phyloP scores from a whole-genome alignment of 2,888 invertebrate genomes.

The Lasioglossum leucozonium region DNA sequence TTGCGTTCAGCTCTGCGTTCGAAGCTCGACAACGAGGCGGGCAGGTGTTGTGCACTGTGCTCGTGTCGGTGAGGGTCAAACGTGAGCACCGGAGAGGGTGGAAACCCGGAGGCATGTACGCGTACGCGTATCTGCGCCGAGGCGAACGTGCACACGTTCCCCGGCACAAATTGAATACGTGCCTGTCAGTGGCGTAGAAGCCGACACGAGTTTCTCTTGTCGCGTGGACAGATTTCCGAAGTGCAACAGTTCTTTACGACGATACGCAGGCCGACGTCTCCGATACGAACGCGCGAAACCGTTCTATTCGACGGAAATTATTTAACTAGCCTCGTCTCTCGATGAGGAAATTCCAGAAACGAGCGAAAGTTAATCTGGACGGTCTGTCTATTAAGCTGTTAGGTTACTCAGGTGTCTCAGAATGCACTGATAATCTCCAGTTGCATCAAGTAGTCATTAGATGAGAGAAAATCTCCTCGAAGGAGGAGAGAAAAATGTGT shows the following conservation, averaged over 20 bases:
- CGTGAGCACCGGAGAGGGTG: slow-evolving; percentile 16
- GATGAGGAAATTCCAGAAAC: background rate
- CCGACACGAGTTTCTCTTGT: slow-evolving; percentile 40
- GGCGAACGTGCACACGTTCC: slow-evolving; percentile 58
- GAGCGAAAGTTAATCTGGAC: background rate
- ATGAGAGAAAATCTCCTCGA: too few species aligned
- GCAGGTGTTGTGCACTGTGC: slow-evolving; percentile 65
- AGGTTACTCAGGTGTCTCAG: background rate
- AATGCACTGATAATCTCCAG: too few species aligned
- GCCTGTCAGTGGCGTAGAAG: slow-evolving; percentile 63
- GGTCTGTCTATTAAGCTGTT: background rate
- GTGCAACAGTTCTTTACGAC: slow-evolving; percentile 61
- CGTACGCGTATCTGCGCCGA: slow-evolving; percentile 38
- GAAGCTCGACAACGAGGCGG: slow-evolving; percentile 49
- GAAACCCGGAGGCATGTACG: slow-evolving; percentile 36
- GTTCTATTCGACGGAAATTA: background rate
- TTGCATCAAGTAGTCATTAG: too few species aligned
- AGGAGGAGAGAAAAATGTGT: too few species aligned
- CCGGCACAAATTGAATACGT: slow-evolving; percentile 70
- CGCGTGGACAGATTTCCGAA: slow-evolving; percentile 47
- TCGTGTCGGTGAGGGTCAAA: slow-evolving; percentile 60
- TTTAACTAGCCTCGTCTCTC: background rate
- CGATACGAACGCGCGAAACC: background rate
- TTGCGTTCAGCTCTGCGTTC: slow-evolving; percentile 31
- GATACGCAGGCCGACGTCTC: background rate